Evolutionary conservation across 2,113 vertebrate species (phyloP).

Genomic region (Desmodus rotundus): DNA sequence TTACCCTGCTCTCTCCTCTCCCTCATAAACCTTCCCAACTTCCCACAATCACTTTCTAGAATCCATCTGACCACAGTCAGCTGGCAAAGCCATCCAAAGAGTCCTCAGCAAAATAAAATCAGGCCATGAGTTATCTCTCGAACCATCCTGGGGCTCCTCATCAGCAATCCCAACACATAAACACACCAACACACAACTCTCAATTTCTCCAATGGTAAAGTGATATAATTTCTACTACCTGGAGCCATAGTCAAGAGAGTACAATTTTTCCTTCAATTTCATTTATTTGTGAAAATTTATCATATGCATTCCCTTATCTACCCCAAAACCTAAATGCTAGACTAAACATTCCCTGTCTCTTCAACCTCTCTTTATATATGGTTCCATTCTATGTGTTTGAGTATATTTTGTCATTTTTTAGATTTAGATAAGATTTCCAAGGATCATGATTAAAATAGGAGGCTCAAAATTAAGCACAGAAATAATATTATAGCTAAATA

Average conservation of each 20-base stretch:
- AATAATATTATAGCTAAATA: neutral
- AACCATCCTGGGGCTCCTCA: neutral
- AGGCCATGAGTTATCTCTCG: neutral
- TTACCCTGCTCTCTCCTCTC: neutral
- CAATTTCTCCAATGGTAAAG: neutral
- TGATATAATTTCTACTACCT: neutral
- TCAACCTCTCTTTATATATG: neutral
- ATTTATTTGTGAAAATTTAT: constrained; percentile 4
- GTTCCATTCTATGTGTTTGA: neutral
- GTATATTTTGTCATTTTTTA: neutral
- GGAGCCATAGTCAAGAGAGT: neutral
- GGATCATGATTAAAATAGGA: neutral
- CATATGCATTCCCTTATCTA: neutral
- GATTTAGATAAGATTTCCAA: neutral
- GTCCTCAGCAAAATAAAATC: neutral
- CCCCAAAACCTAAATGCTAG: neutral
- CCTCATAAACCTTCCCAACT: neutral
- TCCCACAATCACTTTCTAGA: neutral
- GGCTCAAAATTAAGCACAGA: neutral
- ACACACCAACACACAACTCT: neutral
- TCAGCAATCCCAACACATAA: neutral
- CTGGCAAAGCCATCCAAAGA: neutral
- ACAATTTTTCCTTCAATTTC: neutral
- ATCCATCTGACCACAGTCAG: neutral
- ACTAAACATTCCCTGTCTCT: neutral